Conservation (phyloP, 2,113 vertebrate genomes). For the Podocnemis expansa region DNA sequence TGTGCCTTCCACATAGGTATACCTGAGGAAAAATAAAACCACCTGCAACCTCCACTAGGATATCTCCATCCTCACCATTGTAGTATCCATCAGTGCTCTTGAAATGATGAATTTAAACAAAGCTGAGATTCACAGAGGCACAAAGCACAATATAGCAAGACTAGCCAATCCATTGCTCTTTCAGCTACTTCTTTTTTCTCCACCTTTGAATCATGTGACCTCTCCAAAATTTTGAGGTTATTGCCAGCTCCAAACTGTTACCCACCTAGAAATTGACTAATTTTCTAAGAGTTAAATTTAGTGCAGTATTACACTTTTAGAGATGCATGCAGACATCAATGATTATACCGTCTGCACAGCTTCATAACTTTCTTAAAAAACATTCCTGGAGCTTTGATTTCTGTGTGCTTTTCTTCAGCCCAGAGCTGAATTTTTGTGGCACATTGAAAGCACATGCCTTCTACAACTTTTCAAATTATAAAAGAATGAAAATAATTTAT, state of each 20-base stretch:
- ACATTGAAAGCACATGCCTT: neutral
- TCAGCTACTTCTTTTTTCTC: neutral
- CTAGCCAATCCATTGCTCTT: neutral
- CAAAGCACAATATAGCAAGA: neutral
- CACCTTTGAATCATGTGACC: neutral
- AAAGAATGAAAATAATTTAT: neutral
- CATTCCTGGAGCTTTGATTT: neutral
- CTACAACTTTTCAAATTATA: neutral
- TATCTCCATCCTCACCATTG: accelerated
- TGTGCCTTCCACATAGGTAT: neutral
- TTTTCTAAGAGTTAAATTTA: neutral
- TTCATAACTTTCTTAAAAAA: neutral
- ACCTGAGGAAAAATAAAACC: neutral
- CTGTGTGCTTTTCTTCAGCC: neutral
- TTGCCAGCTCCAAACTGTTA: neutral
- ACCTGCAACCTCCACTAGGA: neutral
- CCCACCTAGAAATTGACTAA: neutral
- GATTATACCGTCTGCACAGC: neutral
- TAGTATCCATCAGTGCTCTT: neutral
- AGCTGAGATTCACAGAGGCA: neutral
- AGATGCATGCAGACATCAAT: neutral
- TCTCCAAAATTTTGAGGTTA: neutral
- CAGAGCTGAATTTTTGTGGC: neutral
- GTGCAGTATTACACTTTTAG: neutral
- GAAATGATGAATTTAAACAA: neutral